Conservation (phyloP, 2,888 invertebrate species). For the Drosophila multiciliata region DNA sequence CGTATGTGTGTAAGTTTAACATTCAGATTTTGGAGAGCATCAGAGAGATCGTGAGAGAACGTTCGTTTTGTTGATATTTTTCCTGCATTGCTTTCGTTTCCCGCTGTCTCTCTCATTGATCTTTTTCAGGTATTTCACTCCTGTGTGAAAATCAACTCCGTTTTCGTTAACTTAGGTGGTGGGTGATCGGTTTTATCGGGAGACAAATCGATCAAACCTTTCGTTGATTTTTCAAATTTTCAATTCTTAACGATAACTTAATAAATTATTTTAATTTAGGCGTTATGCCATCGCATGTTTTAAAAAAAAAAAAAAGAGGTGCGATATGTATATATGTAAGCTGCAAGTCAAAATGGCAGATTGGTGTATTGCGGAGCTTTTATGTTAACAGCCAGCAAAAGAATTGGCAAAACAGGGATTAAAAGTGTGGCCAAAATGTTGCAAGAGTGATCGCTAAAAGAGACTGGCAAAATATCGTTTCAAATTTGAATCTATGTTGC, state of each 20-base stretch:
- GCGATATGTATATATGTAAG: not conserved
- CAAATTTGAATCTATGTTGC: conserved; percentile 1
- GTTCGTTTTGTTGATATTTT: conserved; percentile 41
- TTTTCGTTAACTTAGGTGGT: conserved; percentile 20
- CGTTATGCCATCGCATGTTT: not conserved
- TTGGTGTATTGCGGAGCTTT: not conserved
- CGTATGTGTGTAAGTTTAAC: conserved; percentile 7
- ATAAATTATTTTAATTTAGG: conserved; percentile 3
- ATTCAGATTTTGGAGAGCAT: conserved; percentile 7
- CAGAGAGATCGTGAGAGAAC: conserved; percentile 6
- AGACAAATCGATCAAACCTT: not conserved
- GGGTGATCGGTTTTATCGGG: conserved; percentile 26
- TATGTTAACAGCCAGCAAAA: conserved; percentile 22
- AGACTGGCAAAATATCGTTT: conserved; percentile 38
- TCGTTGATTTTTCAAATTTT: not conserved
- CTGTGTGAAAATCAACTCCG: conserved; percentile 31
- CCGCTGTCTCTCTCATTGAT: conserved; percentile 5
- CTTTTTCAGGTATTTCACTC: conserved; percentile 38
- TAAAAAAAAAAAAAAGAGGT: not conserved
- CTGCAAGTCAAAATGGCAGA: conserved; percentile 31
- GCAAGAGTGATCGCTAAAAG: conserved; percentile 6
- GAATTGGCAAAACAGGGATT: conserved; percentile 20
- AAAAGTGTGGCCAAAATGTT: conserved; percentile 53
- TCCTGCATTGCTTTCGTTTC: conserved; percentile 27
- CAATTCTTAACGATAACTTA: not conserved